Conservation (phyloP, 2,888 invertebrate species). For the Barypeithes pellucidus region DNA sequence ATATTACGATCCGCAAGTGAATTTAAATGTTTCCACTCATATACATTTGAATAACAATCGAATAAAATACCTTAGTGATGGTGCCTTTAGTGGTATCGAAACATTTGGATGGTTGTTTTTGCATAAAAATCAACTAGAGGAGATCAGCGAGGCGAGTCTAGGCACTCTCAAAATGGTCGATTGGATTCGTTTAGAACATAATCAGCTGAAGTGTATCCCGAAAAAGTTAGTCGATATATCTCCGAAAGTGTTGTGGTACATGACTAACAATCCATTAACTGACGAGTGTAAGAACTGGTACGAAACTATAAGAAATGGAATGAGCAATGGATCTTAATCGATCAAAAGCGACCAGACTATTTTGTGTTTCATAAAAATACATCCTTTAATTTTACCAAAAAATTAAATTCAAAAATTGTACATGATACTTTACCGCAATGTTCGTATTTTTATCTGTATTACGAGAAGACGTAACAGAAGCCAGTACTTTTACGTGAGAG, state of each 20-base stretch:
- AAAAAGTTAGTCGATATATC: slow-evolving; percentile 62
- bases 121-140: slow-evolving; percentile 60
- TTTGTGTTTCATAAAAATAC: too few relatives aligned
- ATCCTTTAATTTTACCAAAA: too few relatives aligned
- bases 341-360: neutral
- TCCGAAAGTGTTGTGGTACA: slow-evolving; percentile 64
- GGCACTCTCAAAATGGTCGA: slow-evolving; percentile 62
- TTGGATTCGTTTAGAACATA: slow-evolving; percentile 64
- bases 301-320: slow-evolving; percentile 54
- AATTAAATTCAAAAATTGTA: too few relatives aligned
- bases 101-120: slow-evolving; percentile 61
- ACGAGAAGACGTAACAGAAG: too few relatives aligned
- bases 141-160: slow-evolving; percentile 60
- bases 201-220: slow-evolving; percentile 63
- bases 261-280: slow-evolving; percentile 64
- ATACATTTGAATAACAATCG: slow-evolving; percentile 60
- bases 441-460: too few relatives aligned
- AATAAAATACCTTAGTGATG: slow-evolving; percentile 59
- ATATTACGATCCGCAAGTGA: slow-evolving; percentile 54
- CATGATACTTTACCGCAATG: too few relatives aligned
- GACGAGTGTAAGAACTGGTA: slow-evolving; percentile 60
- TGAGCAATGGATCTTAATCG: slow-evolving; percentile 4
- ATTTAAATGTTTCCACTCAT: slow-evolving; percentile 56
- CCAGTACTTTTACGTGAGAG: too few relatives aligned
- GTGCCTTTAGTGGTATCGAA: slow-evolving; percentile 61